Evolutionary conservation across 2,888 invertebrate genomes (phyloP), one percentile per base, ranked within the genome.

Genomic region (Dinocampus coccinellae): DNA sequence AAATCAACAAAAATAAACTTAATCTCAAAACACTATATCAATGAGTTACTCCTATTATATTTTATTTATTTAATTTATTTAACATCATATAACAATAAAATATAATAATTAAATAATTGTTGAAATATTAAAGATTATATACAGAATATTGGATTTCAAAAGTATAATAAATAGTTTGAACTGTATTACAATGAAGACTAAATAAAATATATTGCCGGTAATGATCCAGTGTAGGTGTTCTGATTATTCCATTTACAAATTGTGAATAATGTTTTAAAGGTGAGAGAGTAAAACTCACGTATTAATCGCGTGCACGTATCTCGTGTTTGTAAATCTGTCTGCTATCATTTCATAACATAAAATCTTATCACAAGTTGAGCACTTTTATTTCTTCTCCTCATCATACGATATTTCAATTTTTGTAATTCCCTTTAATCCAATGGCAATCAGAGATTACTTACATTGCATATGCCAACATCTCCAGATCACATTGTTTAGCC

Each of bases 381-480:
- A n/a, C 39, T 62, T 61, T 55, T 24, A 62, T 73, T 65, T 36
- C 10, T 29, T 20, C 13, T 47, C 53, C 29, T 16, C 16, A n/a
- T n/a, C n/a, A 39, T 20, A 36, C 13, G 26, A 3, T n/a, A 33
- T 11, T 53, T 26, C 33, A 20, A 26, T 69, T 69, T 69, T 47
- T 11, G n/a, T 36, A 53, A 53, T 69, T 22, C 16, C 13, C 11
- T 10, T 42, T 58, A 63, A 69, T 69, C 57, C 66, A 7, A 66
- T 39, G 22, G 16, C 34, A 11, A 53, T 57, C 1, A 42, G 60
- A 6, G 29, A 24, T 73, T 75, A 90, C 93, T 93, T 89, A 96
- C 96, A 99, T 89, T 99, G 99, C 95, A 99, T 96, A 89, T 98
- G 98, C 98, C 99, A 99, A 88, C 99, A 99, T 87, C 99, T 92